Base-by-base conservation (phyloP, 2,888 invertebrate species). In the Spisula subtruncata region DNA sequence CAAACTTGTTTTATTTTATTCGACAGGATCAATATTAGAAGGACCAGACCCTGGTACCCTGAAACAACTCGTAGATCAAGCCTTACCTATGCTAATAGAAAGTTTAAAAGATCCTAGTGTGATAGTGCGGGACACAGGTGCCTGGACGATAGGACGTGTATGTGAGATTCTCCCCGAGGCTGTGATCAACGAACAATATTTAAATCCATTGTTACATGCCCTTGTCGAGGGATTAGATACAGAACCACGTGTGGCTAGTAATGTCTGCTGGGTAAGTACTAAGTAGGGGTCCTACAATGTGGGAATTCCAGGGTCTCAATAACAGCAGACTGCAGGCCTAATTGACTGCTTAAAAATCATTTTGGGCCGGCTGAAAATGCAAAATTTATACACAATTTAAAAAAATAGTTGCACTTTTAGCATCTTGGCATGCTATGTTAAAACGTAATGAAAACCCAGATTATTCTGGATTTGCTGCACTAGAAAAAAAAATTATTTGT, bases 131-230 rank as follows among this genome's bases (percentile, higher is more conserved):
- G 99, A 99, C 96, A 99, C 99, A 0, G 98, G 99, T 0, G 99
- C 99, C 0, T 99, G 99, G 99, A 99, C 99, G 0, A 98, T 99
- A 94, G 99, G 99, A 14, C 98, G 99, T 91, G 99, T 99, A 92
- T 99, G 99, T 97, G 99, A 99, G 97, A 98, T 99, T 87, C 98
- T 99, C 86, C 99, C 99, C 0, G 99, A 99, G 96, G 99, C 99
- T 46, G 99, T 98, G 0, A 98, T 99, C 87, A 98, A 98, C 89
- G 96, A 96, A 96, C 98, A 98, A 94, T 98, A 98, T 97, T 97
- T 99, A 84, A 98, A 98, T 88, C 97, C 97, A 98, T 98, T 97
- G 48, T 95, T 97, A 60, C 97, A 97, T 79, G 97, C 97, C 4
- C 96, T 98, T 71, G 97, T 97, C 1, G 96, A 96, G 94, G 99